Evolutionary conservation across 2,888 invertebrate species (phyloP).

Genomic region (Seladonia tumulorum): DNA sequence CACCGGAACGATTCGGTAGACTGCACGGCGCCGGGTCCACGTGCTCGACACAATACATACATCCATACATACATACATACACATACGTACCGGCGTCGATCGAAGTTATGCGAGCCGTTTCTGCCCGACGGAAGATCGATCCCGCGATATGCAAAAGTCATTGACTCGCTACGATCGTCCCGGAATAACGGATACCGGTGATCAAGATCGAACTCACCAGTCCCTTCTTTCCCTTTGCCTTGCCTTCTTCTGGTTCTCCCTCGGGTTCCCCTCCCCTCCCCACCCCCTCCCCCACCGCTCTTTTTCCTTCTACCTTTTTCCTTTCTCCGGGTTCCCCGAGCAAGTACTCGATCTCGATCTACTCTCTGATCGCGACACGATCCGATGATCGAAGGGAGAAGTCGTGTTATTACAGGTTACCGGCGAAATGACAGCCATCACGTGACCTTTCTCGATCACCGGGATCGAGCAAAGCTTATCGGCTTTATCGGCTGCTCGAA

Average conservation of each 20-base stretch:
- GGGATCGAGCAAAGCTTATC: slow-evolving; percentile 20
- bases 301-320: not conserved
- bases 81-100: slow-evolving; percentile 16
- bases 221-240: slow-evolving; percentile 40
- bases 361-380: slow-evolving; percentile 55
- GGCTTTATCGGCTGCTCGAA: slow-evolving; percentile 8
- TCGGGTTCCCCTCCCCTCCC: not conserved
- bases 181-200: slow-evolving; percentile 64
- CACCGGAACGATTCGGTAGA: slow-evolving; percentile 41
- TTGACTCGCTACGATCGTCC: slow-evolving; percentile 66
- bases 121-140: slow-evolving; percentile 54
- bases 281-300: not conserved
- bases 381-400: slow-evolving; percentile 48
- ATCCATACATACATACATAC: no score
- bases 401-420: slow-evolving; percentile 62
- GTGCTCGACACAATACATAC: slow-evolving; percentile 18
- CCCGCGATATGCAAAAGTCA: slow-evolving; percentile 68
- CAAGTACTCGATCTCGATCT: slow-evolving; percentile 36
- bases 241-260: not conserved
- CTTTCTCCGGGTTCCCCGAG: slow-evolving; percentile 18
- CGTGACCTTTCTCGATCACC: slow-evolving; percentile 49
- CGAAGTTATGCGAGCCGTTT: slow-evolving; percentile 27
- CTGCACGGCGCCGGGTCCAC: slow-evolving; percentile 58
- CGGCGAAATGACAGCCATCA: slow-evolving; percentile 64
- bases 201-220: slow-evolving; percentile 64